A percentile compares a stretch with the other conserved stretches of the same genome.
Conservation (phyloP, 2,797 vertebrate species). For the Muscicapa striata region DNA sequence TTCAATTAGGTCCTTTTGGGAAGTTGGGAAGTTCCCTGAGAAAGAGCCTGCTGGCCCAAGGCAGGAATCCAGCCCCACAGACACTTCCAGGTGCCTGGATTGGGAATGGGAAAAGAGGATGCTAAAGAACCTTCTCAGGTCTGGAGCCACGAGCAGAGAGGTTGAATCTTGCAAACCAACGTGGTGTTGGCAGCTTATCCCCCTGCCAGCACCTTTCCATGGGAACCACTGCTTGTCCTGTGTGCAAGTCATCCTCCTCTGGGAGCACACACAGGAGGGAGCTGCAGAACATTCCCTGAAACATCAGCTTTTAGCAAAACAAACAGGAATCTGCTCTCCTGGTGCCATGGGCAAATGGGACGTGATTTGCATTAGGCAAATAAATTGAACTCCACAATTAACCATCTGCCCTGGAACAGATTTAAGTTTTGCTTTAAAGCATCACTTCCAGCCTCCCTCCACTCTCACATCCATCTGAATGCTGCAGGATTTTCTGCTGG, state of each 20-base stretch:
- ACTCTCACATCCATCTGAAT: not conserved
- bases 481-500: not conserved
- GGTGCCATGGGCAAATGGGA: not conserved
- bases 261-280: not conserved
- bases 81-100: not conserved
- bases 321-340: not conserved
- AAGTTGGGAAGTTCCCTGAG: conserved; percentile 51
- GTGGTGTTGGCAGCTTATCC: fast-evolving
- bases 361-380: conserved; percentile 52
- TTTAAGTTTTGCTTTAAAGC: conserved; percentile 17
- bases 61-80: not conserved
- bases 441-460: not conserved
- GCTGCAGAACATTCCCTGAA: not conserved
- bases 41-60: not conserved
- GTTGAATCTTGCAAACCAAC: not conserved
- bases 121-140: not conserved
- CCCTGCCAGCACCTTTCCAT: not conserved
- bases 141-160: not conserved
- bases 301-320: conserved; percentile 8
- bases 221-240: not conserved
- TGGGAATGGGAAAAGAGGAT: not conserved
- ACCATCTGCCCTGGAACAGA: conserved; percentile 37
- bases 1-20: conserved; percentile 74
- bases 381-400: conserved; percentile 26
- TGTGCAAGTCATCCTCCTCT: not conserved